Evolutionary conservation across 2,888 invertebrate genomes (phyloP).

Genomic region (Heliconius aoede): DNA sequence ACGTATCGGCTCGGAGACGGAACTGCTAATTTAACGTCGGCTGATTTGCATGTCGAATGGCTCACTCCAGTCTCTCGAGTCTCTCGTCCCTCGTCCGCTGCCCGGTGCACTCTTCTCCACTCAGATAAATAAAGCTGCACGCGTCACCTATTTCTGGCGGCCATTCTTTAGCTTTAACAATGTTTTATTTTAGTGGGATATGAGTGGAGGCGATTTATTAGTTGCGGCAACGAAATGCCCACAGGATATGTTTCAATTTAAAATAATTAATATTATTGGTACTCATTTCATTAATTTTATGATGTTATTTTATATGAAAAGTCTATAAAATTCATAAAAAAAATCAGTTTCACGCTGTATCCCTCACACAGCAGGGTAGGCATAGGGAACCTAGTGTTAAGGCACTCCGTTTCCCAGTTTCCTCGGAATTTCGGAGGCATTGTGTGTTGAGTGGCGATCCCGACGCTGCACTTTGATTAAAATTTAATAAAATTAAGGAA

Average conservation of each 20-base stretch:
- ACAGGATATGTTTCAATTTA: not conserved
- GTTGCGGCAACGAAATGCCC: not conserved
- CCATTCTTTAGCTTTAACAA: slow-evolving; percentile 26
- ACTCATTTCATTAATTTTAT: not conserved
- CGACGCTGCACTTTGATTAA: too few relatives aligned
- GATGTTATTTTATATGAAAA: too few relatives aligned
- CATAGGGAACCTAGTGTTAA: too few relatives aligned
- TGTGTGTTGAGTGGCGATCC: too few relatives aligned
- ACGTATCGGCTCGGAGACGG: slow-evolving; percentile 8
- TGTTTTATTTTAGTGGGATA: slow-evolving; percentile 26
- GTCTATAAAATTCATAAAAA: too few relatives aligned
- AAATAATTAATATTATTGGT: not conserved
- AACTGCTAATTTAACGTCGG: slow-evolving; percentile 39
- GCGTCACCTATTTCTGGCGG: slow-evolving; percentile 27
- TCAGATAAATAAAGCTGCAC: slow-evolving; percentile 21
- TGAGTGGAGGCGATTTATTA: slow-evolving; percentile 17
- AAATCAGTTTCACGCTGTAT: too few relatives aligned
- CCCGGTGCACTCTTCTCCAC: not conserved
- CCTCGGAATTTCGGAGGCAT: too few relatives aligned
- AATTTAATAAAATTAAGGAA: too few relatives aligned
- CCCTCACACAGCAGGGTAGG: too few relatives aligned
- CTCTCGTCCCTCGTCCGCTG: not conserved
- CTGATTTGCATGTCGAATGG: slow-evolving; percentile 26
- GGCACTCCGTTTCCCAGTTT: too few relatives aligned
- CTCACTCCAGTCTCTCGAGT: slow-evolving; percentile 14